A percentile compares a stretch with the other conserved stretches of the same genome.
These are phyloP conservation scores for Cardinalis cardinalis DNA, from an alignment of 2,113 vertebrate genomes.

Conservation along the genomic window DNA sequence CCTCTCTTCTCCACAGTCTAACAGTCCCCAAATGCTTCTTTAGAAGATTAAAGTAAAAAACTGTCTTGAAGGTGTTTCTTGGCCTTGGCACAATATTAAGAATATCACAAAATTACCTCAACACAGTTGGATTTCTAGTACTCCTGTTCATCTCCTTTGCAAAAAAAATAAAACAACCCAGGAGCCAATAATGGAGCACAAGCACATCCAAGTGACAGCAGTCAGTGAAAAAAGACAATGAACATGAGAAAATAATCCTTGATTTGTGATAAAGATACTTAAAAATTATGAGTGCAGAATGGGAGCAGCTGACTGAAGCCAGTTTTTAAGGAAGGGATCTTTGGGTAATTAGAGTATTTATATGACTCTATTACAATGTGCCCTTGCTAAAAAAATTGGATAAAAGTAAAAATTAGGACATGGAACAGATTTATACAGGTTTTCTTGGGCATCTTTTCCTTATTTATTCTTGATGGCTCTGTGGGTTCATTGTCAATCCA, in stretches of 20 bases:
- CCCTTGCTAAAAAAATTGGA: not conserved
- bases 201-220: not conserved
- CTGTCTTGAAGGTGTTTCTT: not conserved
- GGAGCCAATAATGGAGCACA: not conserved
- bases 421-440: not conserved
- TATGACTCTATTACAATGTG: not conserved
- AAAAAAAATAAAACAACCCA: not conserved
- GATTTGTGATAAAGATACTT: not conserved
- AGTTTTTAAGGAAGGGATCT: not conserved
- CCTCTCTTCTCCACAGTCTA: not conserved
- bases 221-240: not conserved
- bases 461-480: not conserved
- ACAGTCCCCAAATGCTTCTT: not conserved
- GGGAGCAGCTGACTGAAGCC: not conserved
- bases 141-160: not conserved
- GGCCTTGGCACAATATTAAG: not conserved
- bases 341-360: not conserved
- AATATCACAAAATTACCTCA: not conserved
- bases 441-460: not conserved
- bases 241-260: not conserved
- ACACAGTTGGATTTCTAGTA: not conserved
- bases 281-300: fast-evolving
- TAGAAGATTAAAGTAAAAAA: not conserved
- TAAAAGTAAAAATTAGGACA: not conserved
- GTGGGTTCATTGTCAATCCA: not conserved